Base-by-base conservation (phyloP, 2,888 invertebrate genomes). In the Cybosia mesomella region DNA sequence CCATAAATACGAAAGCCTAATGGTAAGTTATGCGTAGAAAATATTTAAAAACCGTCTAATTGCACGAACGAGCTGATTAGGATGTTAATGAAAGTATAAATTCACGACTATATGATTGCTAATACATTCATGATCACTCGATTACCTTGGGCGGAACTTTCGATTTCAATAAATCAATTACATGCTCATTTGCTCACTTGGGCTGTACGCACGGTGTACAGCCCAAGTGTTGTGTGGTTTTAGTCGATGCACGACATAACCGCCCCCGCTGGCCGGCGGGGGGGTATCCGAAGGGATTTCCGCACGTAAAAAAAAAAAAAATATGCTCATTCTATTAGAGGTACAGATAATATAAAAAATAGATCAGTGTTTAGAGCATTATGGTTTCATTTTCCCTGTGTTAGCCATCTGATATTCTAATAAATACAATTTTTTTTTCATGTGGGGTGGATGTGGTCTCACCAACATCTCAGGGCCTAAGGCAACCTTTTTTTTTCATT, bases 1-100 rank as follows among this genome's bases (percentile, higher is more conserved):
- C 21, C 54, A 70, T 66, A 63, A 70, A 70, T 15, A 54, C 54
- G 66, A 62, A 63, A 63, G 43, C 55, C 39, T 69, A 63, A 63
- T 70, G 32, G 62, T 54, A 66, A 70, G 36, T 66, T 70, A 66
- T 66, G 59, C 59, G 21, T 63, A 59, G 65, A 63, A 58, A 66
- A 54, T 49, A 58, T 63, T 62, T 63, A 70, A 59, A 61, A 28
- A 66, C 15, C 36, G 54, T 54, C 62, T 69, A 49, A 69, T 69
- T 65, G 58, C 60, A 32, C 34, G 43, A 61, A 58, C 43, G 11
- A 61, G 61, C 54, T 62, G 32, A 58, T 58, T 54, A 55, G 39
- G 62, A 55, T 60, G 28, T 55, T 22, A 39, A 59, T 43, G 68
- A 68, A 64, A 68, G 64, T 60, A 57, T 39, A n/a, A 64, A 59